Evolutionary conservation across 2,113 vertebrate genomes (phyloP), one percentile per base, ranked within the genome.

Genomic region (Ploceus nigricollis): DNA sequence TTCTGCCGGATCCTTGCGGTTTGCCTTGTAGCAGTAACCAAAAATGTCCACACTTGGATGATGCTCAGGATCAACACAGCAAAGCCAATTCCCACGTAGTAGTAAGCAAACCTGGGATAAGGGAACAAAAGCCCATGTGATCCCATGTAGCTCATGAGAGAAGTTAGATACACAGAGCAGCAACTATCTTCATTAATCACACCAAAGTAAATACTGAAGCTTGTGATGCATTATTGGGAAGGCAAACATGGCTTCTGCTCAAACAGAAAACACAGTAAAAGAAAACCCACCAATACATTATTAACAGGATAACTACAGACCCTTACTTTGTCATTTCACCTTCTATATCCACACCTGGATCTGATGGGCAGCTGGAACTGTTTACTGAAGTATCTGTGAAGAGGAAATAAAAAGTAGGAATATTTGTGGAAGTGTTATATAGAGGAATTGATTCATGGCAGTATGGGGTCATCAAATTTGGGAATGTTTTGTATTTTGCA

Each of bases 41-140:
- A 57, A 89, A 98, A 98, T 0, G 97, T 94, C 97, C 93, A 97
- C 13, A 98, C 96, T 75, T 98, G 97, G 72, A 98, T 77, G 15
- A 86, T 93, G 58, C 95, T 97, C 30, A 98, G 89, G 30, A 98
- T 15, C 18, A 98, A 57, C 25, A 97, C 96, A 27, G 89, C 97
- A 76, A 50, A 96, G 42, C 98, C 98, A 94, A 98, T 92, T 39
- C 33, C 98, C 75, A 98, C 77, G 3, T 97, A 98, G 85, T 98
- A 98, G 91, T 97, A 98, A n/a, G 98, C 94, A 93, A 96, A 89
- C 40, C 98, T 98, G 92, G 18, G 28, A 54, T 21, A 86, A 90
- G 45, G 30, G 18, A 95, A 89, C n/a, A 94, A 81, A 70, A 87
- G 22, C 16, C 16, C 61, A 10, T 7, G 40, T 76, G 56, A 87